phyloP scores from a whole-genome alignment of 1,140 invertebrate species.

The Drosophila kohkoa region DNA sequence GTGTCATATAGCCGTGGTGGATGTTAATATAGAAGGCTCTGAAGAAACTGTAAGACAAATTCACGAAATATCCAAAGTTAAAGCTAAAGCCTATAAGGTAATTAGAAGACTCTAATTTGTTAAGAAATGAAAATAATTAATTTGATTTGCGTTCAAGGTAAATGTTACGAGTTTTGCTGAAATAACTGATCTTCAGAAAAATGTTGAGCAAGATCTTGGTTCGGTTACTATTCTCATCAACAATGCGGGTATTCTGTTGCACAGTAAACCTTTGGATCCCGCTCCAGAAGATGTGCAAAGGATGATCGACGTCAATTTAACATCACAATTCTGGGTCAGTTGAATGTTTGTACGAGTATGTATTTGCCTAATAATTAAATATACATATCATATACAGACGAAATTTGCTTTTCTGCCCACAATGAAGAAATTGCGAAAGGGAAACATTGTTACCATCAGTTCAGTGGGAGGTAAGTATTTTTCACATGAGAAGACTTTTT shows the following conservation, averaged over 20 bases:
- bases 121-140: too few species aligned
- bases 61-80: constrained; percentile 23
- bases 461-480: constrained; percentile 85
- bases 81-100: constrained; percentile 60
- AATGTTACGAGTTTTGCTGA: constrained; percentile 51
- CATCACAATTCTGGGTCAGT: constrained; percentile 68
- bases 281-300: constrained; percentile 50
- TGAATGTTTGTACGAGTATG: not conserved
- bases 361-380: not conserved
- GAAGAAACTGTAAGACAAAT: constrained; percentile 57
- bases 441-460: constrained; percentile 94
- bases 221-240: constrained; percentile 68
- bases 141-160: constrained; percentile 19
- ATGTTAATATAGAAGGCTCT: constrained; percentile 58
- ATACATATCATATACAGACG: constrained; percentile 85
- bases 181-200: constrained; percentile 24
- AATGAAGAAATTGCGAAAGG: constrained; percentile 93
- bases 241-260: constrained; percentile 66
- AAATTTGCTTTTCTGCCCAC: constrained; percentile 89
- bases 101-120: not conserved
- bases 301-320: constrained; percentile 66
- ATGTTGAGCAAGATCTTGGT: constrained; percentile 60
- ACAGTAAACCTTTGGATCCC: constrained; percentile 26
- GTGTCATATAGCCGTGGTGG: constrained; percentile 58
- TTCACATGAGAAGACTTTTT: too few species aligned